Evolutionary conservation across 2,888 invertebrate species (phyloP).

Genomic region (Platycheirus albimanus): DNA sequence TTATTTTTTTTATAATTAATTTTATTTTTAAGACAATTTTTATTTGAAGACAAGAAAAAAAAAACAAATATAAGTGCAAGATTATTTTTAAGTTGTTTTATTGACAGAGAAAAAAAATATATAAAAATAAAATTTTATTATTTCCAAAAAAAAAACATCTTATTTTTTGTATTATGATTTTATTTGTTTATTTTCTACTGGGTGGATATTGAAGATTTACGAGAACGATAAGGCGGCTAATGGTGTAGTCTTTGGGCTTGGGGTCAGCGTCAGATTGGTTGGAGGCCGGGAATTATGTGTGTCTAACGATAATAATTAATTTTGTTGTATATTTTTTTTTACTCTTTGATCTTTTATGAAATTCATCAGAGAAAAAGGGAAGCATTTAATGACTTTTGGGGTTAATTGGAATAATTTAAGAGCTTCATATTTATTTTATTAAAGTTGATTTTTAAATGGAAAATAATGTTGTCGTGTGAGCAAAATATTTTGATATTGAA

Average conservation of each 20-base stretch:
- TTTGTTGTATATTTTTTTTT: too few species aligned
- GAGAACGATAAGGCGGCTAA: neutral
- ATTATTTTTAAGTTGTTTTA: constrained; percentile 74
- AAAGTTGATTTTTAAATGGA: too few species aligned
- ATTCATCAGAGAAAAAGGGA: too few species aligned
- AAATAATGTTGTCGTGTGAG: neutral
- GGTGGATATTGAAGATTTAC: constrained; percentile 31
- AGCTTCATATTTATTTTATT: too few species aligned
- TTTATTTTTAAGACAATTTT: constrained; percentile 48
- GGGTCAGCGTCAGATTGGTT: constrained; percentile 14
- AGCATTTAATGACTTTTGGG: too few species aligned
- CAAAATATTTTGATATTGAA: too few species aligned
- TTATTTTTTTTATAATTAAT: constrained; percentile 69
- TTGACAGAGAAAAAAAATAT: constrained; percentile 51
- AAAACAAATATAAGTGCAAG: constrained; percentile 73
- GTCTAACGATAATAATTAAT: neutral
- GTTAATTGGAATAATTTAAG: too few species aligned
- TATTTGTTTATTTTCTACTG: neutral
- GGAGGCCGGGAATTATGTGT: neutral
- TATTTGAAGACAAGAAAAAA: constrained; percentile 47
- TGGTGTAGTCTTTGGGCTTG: constrained; percentile 20
- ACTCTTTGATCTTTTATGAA: too few species aligned
- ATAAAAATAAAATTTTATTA: constrained; percentile 75
- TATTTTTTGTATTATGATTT: constrained; percentile 37
- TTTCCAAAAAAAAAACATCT: constrained; percentile 72